Percentiles rank a stretch among this genome's conserved stretches.
Evolutionary conservation across 2,113 vertebrate genomes (phyloP).

Genomic region (Python bivittatus): DNA sequence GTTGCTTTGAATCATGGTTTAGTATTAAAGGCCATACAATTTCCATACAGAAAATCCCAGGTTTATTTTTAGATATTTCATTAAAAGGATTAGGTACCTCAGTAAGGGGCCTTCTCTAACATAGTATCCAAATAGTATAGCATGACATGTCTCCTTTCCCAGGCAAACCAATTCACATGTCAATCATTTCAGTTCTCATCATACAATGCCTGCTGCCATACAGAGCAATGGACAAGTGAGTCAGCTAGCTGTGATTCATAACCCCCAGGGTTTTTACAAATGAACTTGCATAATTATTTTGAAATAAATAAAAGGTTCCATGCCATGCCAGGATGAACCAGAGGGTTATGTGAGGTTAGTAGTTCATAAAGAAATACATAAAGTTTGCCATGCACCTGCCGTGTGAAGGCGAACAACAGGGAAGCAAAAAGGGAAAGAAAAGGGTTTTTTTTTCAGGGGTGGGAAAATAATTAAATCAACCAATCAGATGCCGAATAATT

Average conservation of each 20-base stretch:
- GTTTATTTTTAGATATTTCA: neutral
- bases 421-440: neutral
- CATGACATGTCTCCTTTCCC: neutral
- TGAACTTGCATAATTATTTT: slow-evolving; percentile 26
- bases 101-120: neutral
- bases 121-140: neutral
- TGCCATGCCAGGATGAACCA: slow-evolving; percentile 22
- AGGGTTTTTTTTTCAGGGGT: neutral
- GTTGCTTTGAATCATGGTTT: neutral
- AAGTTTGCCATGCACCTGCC: slow-evolving; percentile 20
- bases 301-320: slow-evolving; percentile 21
- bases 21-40: neutral
- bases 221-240: slow-evolving; percentile 4
- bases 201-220: slow-evolving; percentile 25
- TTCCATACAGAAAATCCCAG: neutral
- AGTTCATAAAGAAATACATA: slow-evolving; percentile 13
- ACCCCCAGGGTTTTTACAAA: neutral
- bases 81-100: neutral
- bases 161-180: neutral
- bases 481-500: neutral
- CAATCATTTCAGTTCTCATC: slow-evolving; percentile 2
- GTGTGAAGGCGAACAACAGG: neutral
- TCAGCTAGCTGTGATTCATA: slow-evolving; percentile 24
- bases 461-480: neutral
- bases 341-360: slow-evolving; percentile 16